phyloP scores from a whole-genome alignment of 2,113 vertebrate genomes.

The Felis chaus region DNA sequence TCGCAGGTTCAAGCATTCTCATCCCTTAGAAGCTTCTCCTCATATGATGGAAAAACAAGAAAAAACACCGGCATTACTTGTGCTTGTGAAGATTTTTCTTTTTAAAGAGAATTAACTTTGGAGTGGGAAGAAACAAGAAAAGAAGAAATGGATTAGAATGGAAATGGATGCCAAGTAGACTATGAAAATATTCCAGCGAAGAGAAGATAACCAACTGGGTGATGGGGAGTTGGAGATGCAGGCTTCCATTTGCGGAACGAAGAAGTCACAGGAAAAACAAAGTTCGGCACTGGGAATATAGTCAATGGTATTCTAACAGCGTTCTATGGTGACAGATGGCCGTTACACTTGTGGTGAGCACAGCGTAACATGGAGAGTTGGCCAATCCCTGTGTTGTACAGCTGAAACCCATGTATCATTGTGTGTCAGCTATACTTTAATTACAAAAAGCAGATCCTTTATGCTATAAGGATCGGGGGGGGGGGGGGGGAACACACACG shows the following conservation, averaged over 20 bases:
- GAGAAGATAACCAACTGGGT: neutral
- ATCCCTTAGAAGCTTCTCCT: neutral
- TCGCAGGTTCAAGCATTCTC: neutral
- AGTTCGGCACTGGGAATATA: neutral
- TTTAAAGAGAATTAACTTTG: constrained; percentile 43
- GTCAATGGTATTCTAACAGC: neutral
- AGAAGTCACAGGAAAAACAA: neutral
- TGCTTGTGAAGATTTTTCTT: neutral
- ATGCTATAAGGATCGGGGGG: neutral
- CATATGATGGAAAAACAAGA: neutral
- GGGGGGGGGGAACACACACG: neutral
- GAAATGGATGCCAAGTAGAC: neutral
- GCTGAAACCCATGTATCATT: neutral
- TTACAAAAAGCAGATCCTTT: neutral
- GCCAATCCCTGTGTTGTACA: neutral
- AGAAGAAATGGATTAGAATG: neutral
- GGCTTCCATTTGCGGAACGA: neutral
- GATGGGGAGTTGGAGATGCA: neutral
- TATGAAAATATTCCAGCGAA: neutral
- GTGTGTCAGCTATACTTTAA: neutral
- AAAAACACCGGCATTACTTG: neutral
- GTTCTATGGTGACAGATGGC: neutral
- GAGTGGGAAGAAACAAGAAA: neutral
- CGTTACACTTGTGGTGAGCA: neutral
- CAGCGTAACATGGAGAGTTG: neutral